Conservation (phyloP, 2,113 vertebrate species). For the Turnix velox region DNA sequence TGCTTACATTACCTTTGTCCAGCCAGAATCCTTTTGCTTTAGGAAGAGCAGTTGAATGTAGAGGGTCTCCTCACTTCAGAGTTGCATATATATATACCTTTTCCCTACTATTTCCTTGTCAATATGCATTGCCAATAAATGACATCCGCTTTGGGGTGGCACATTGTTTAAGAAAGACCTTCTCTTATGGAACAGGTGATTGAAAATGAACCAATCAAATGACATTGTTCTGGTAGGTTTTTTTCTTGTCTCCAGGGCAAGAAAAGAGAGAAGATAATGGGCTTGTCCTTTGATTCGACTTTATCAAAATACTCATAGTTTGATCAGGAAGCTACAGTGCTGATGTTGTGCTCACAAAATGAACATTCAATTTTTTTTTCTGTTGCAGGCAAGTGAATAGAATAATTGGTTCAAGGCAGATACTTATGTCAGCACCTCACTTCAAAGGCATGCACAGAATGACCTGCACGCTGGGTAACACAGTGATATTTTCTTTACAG, state of each 20-base stretch:
- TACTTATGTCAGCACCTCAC: neutral
- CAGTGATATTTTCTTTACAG: neutral
- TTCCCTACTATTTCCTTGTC: neutral
- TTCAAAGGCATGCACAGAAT: neutral
- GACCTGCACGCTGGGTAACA: neutral
- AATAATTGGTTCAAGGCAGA: neutral
- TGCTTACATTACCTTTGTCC: constrained; percentile 13
- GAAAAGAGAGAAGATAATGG: neutral
- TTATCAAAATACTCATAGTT: neutral
- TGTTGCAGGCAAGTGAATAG: neutral
- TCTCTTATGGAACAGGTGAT: neutral
- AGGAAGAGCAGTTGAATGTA: neutral
- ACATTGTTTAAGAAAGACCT: neutral
- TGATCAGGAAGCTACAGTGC: neutral
- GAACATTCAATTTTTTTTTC: neutral
- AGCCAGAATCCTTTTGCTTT: neutral
- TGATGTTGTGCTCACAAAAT: neutral
- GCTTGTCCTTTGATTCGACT: neutral
- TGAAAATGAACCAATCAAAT: neutral
- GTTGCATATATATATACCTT: neutral
- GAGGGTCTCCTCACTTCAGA: neutral
- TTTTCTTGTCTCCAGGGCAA: neutral
- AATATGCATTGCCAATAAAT: constrained; percentile 19
- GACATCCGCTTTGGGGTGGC: neutral
- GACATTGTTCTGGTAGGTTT: neutral